Percentiles rank a stretch among this genome's conserved stretches.
Evolutionary conservation across 2,113 vertebrate species (phyloP).

Genomic region (Suricata suricatta): DNA sequence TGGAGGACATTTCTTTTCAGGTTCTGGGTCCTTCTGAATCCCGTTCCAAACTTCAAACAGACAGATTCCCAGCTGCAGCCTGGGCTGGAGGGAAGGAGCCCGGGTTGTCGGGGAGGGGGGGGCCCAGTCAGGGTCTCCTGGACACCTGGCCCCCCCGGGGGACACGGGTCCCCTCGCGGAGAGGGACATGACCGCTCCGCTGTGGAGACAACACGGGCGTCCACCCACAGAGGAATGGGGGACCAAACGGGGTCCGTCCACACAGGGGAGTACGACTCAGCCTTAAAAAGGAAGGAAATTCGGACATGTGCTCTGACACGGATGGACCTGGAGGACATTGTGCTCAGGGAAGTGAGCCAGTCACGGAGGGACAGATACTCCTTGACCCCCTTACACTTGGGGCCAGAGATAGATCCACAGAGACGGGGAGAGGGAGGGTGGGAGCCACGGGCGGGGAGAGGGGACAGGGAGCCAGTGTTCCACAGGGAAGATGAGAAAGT

Average conservation of each 20-base stretch:
- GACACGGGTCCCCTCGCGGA: rapidly evolving
- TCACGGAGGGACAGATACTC: rapidly evolving
- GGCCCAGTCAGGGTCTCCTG: not conserved
- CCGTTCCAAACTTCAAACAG: not conserved
- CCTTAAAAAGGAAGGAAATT: not conserved
- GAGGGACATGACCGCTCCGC: rapidly evolving
- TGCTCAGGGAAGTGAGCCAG: rapidly evolving
- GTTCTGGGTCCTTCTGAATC: not conserved
- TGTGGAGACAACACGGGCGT: rapidly evolving
- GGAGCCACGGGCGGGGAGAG: rapidly evolving
- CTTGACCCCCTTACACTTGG: rapidly evolving
- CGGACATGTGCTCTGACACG: rapidly evolving
- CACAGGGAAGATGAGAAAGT: rapidly evolving
- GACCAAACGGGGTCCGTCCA: rapidly evolving
- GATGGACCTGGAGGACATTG: rapidly evolving
- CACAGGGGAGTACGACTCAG: rapidly evolving
- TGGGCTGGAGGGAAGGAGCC: rapidly evolving
- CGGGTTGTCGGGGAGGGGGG: not conserved
- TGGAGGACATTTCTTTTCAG: not conserved
- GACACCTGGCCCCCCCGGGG: rapidly evolving
- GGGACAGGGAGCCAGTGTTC: rapidly evolving
- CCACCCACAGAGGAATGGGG: rapidly evolving
- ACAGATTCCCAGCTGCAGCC: not conserved
- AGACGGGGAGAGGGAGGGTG: rapidly evolving
- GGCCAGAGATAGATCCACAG: rapidly evolving